Base-by-base conservation (phyloP, 1,140 invertebrate species). In the Phortica variegata region DNA sequence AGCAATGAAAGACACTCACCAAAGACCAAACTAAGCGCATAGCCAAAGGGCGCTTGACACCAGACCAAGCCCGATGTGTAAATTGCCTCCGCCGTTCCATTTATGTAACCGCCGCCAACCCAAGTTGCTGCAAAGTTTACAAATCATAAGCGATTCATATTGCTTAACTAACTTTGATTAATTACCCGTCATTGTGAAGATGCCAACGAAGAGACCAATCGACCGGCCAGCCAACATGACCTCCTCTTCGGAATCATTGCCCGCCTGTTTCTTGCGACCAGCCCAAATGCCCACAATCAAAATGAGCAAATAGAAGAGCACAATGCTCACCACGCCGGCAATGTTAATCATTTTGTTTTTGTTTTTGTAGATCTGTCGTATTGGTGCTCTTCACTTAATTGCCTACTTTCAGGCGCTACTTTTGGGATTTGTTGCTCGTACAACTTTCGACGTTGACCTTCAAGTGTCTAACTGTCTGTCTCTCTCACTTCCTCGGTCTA, bases 61-160 rank as follows among this genome's bases (percentile, higher is more conserved):
- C 95, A 97, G 2, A 97, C 84, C 49, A 98, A 77, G 0, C 95
- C 95, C 42, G 80, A 84, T 12, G 88, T 93, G 78, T 95, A 97
- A 54, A 97, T 92, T 3, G 88, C 90, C 79, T 98, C 95, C 2
- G 96, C 95, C 38, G 96, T 97, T 52, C 96, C 96, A 76, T 98
- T 98, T 71, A 98, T 98, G 80, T 98, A 98, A 21, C 95, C 96
- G 26, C 96, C 96, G 46, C 96, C 96, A 12, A 98, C 95, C 96
- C 96, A 98, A 15, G 95, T 98, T 15, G 95, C 95, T 89, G 19
- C 12, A 50, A 34, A 18, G 4, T 17, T 15, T 15, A 56, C 3
- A 37, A 1, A 52, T 20, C 12, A 41, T 12, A 16, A 2, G 9
- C 15, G 23, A 10, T 3, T 26, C n/a, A 32, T 4, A 41, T 4